Base-by-base conservation (phyloP, 1,140 invertebrate genomes). In the Caerostris extrusa region DNA sequence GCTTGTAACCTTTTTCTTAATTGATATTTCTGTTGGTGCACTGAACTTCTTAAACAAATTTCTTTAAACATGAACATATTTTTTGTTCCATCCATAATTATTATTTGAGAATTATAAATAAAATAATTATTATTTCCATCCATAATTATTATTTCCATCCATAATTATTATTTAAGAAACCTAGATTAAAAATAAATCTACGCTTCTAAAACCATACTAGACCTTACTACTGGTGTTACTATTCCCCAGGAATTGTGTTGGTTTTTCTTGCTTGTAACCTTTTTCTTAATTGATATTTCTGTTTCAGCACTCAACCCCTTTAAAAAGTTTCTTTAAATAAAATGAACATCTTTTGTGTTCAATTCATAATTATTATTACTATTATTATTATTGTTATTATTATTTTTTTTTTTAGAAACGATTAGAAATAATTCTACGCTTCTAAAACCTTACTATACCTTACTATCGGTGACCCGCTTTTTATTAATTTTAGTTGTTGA, bases 401-500 rank as follows among this genome's bases (percentile, higher is more conserved):
- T n/a, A n/a, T n/a, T n/a, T n/a, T n/a, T 3, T 34, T 34, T 34
- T 34, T 34, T 0, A 77, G 14, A 12, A 77, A 4, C 0, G 50
- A 53, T 77, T 14, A 53, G 8, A 77, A 53, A 4, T 5, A 50
- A 50, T 53, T 77, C 53, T 77, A 3, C 5, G 10, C 19, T 77
- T 77, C 34, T 34, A 12, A 10, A 50, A 53, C 34, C 34, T 77
- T 77, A 10, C 7, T 50, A 77, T 8, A 77, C 8, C 7, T 12
- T 12, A 34, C 5, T 50, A 50, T 10, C 50, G 71, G 71, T 77
- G 71, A 77, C 71, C 71, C 71, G 19, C 34, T 50, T 77, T 77
- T 77, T 77, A 12, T 34, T 50, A 53, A 77, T 77, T 77, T 77
- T 77, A 77, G 53, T 77, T 77, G 71, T 5, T 34, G 71, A 77